Percentiles rank a stretch among this genome's conserved stretches.
These are phyloP conservation scores for Yponomeuta evonymella DNA, from an alignment of 2,888 invertebrate genomes.

Conservation along the genomic window DNA sequence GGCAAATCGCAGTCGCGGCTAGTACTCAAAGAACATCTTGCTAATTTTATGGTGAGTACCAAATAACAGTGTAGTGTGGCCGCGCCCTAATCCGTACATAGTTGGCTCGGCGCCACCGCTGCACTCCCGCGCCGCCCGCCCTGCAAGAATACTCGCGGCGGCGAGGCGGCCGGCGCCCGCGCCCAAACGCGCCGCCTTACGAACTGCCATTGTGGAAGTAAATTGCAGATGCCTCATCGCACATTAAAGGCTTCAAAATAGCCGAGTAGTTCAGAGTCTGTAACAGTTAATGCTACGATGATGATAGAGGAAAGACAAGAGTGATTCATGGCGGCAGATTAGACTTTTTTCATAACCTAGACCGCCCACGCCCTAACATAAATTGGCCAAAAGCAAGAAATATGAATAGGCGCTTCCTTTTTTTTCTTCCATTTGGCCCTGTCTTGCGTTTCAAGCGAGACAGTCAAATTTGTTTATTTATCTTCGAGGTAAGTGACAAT, in stretches of 20 bases:
- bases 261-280: not conserved
- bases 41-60: too few relatives aligned
- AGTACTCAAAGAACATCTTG: too few relatives aligned
- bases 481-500: conserved; percentile 9
- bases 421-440: not conserved
- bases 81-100: conserved; percentile 32
- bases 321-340: not conserved
- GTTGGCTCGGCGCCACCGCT: conserved; percentile 41
- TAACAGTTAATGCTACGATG: not conserved
- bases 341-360: not conserved
- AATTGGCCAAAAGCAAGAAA: conserved; percentile 1
- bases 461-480: conserved; percentile 11
- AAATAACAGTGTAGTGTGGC: not conserved
- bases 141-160: conserved; percentile 30
- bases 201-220: conserved; percentile 8
- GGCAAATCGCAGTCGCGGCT: too few relatives aligned
- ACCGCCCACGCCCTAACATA: not conserved
- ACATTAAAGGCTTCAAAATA: conserved; percentile 5
- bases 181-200: conserved; percentile 16
- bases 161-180: conserved; percentile 18
- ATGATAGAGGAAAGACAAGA: not conserved
- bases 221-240: conserved; percentile 1
- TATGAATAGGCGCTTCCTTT: not conserved
- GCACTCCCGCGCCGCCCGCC: conserved; percentile 46
- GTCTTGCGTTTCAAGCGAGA: not conserved